Conservation (phyloP, 2,888 invertebrate genomes). For the Callosobruchus maculatus region DNA sequence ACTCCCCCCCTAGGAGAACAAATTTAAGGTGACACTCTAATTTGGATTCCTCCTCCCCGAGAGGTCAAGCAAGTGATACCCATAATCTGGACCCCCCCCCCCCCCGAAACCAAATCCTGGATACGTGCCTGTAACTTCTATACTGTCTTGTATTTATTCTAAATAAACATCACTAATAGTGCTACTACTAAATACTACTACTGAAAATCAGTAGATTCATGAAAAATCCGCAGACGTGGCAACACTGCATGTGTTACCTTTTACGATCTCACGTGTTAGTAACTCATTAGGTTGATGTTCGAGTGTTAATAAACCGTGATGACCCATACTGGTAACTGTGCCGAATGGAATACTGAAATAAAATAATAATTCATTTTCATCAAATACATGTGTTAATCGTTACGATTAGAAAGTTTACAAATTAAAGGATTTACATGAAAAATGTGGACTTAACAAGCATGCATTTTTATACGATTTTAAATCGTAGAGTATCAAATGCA, state of each 20-base stretch:
- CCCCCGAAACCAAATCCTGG: too few relatives aligned
- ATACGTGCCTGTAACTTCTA: too few relatives aligned
- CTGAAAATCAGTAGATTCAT: too few relatives aligned
- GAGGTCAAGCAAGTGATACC: too few relatives aligned
- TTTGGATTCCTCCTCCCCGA: too few relatives aligned
- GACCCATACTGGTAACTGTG: neutral
- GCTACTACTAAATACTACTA: too few relatives aligned
- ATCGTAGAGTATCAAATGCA: neutral
- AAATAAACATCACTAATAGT: too few relatives aligned
- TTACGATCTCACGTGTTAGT: neutral
- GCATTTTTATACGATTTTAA: neutral
- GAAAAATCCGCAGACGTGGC: too few relatives aligned
- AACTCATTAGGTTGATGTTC: neutral
- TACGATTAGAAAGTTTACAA: neutral
- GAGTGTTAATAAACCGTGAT: neutral
- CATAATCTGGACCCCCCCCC: too few relatives aligned
- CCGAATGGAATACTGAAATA: neutral
- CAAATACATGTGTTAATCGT: neutral
- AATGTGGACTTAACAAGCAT: neutral
- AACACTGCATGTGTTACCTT: neutral
- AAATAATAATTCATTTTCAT: neutral
- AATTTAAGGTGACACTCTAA: too few relatives aligned
- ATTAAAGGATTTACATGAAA: neutral
- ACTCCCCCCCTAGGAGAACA: too few relatives aligned
- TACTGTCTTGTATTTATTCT: too few relatives aligned